Evolutionary conservation across 2,113 vertebrate species (phyloP).

Genomic region (Phyllostomus hastatus): DNA sequence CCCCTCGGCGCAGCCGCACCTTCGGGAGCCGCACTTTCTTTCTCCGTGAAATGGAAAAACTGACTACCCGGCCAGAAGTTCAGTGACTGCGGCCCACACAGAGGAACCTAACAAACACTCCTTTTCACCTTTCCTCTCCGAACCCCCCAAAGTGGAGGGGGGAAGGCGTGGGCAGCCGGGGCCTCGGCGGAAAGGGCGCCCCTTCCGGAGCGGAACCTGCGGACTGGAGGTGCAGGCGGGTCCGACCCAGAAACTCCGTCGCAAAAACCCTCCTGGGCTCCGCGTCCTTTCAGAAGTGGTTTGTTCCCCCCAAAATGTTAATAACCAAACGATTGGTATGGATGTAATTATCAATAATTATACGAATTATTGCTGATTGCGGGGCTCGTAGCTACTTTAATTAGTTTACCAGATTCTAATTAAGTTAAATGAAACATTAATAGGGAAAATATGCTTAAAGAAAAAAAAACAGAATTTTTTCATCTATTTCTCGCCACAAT

Average conservation of each 20-base stretch:
- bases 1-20: accelerated
- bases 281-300: slow-evolving; percentile 25
- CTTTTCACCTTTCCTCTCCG: not conserved
- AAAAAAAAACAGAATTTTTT: slow-evolving; percentile 8
- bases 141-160: not conserved
- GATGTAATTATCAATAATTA: slow-evolving; percentile 80
- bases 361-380: slow-evolving; percentile 79
- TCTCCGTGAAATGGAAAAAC: not conserved
- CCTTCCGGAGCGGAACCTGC: not conserved
- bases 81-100: not conserved
- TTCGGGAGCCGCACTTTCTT: not conserved
- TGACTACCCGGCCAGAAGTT: not conserved
- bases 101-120: not conserved
- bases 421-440: slow-evolving; percentile 82
- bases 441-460: slow-evolving; percentile 76
- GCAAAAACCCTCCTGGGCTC: slow-evolving; percentile 39
- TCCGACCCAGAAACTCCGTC: not conserved
- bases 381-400: slow-evolving; percentile 78
- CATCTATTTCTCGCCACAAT: slow-evolving; percentile 64
- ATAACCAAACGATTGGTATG: slow-evolving; percentile 74
- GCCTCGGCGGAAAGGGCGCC: not conserved
- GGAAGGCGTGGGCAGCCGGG: not conserved
- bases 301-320: slow-evolving; percentile 61
- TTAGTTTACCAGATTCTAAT: slow-evolving; percentile 81
- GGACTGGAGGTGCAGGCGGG: not conserved